Evolutionary conservation across 1,140 invertebrate species (phyloP), one percentile per base, ranked within the genome.

Genomic region (Bilobella aurantiaca): DNA sequence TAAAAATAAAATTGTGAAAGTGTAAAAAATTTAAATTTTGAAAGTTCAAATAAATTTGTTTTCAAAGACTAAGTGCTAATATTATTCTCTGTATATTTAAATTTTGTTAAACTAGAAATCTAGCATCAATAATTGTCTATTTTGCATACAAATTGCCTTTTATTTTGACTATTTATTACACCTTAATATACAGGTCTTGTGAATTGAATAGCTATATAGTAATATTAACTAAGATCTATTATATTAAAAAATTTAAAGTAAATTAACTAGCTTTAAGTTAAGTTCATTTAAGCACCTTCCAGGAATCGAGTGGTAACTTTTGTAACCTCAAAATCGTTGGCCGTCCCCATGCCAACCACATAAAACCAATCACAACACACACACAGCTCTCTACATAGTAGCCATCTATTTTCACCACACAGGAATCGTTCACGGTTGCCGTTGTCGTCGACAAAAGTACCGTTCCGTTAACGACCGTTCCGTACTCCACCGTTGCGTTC

Each of bases 321-420:
- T 75, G 74, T 28, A 75, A 69, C 27, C 66, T 62, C 27, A 58
- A 58, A 31, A 75, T 73, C 25, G 68, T 66, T 32, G 58, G 60
- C 30, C 67, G 32, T 30, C 75, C 74, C 72, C 74, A 76, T 8
- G 57, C 29, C 49, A 75, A 63, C 81, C 81, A 83, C 1, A 81
- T 8, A n/a, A 82, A 73, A 21, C 82, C 82, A 59, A 83, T 62
- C 0, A 79, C 42, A 57, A 78, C 71, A 71, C 80, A 80, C 1
- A 81, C 32, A 12, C 76, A 49, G 32, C 76, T 76, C 68, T 82
- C 78, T 32, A 82, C 70, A 66, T 82, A 82, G 71, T 81, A 83
- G 29, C 82, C 82, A 74, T 83, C 82, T 3, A 79, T 28, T 0
- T 70, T 69, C 12, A 73, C 77, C 1, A 62, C 34, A 74, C 81